A percentile compares a stretch with the other conserved stretches of the same genome.
Evolutionary conservation across 2,113 vertebrate species (phyloP).

Genomic region (Eupsittula cactorum): DNA sequence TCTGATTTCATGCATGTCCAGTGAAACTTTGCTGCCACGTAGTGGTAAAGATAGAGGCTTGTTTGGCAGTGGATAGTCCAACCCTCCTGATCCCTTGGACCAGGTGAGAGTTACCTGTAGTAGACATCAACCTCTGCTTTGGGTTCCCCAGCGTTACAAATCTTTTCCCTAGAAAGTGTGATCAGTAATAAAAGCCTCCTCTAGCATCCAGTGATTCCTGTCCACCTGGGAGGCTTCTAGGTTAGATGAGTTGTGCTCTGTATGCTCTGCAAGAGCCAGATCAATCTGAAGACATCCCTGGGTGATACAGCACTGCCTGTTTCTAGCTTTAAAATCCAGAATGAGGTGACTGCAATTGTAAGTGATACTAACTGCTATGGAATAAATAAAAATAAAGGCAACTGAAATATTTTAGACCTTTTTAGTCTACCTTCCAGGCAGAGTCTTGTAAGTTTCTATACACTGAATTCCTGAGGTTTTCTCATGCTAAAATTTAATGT

Average conservation of each 20-base stretch:
- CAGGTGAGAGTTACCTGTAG: neutral
- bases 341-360: neutral
- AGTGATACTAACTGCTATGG: neutral
- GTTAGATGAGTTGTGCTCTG: neutral
- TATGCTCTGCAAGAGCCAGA: neutral
- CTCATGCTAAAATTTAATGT: neutral
- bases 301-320: neutral
- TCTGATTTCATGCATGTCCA: neutral
- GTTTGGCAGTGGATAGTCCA: neutral
- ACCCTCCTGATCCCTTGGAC: neutral
- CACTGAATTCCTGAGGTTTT: neutral
- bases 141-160: neutral
- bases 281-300: neutral
- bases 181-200: neutral
- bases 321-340: neutral
- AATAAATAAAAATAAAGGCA: neutral
- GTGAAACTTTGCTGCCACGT: slow-evolving; percentile 54
- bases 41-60: neutral
- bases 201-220: neutral
- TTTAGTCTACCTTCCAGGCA: neutral
- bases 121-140: neutral
- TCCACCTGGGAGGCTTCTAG: neutral
- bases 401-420: neutral
- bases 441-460: neutral
- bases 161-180: neutral